Conservation (phyloP, 2,888 invertebrate genomes). For the Eupelmus urozonus region DNA sequence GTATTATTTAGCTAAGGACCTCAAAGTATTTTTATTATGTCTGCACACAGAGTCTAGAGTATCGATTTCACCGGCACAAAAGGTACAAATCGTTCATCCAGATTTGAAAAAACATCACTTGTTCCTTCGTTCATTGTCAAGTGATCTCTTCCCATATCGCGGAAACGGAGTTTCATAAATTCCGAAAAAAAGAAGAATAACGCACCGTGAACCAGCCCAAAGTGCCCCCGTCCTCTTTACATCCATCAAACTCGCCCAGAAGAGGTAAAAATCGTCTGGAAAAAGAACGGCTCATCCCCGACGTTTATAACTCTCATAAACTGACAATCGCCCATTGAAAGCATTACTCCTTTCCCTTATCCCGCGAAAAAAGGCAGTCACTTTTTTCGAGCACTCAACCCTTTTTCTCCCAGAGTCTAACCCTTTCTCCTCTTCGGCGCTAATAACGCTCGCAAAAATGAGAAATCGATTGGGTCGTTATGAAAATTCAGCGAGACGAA, state of each 20-base stretch:
- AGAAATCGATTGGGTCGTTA: conserved; percentile 59
- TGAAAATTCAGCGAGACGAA: conserved; percentile 58
- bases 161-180: conserved; percentile 43
- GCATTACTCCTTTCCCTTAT: conserved; percentile 15
- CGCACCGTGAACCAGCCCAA: conserved; percentile 20
- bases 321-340: conserved; percentile 11
- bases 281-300: conserved; percentile 37
- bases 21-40: too few species aligned
- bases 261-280: conserved; percentile 16
- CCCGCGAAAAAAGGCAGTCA: too few species aligned
- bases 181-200: conserved; percentile 31
- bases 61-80: background rate
- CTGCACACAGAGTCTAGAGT: too few species aligned
- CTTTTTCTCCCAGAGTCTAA: background rate
- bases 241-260: background rate
- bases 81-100: background rate
- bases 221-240: conserved; percentile 21
- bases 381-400: conserved; percentile 4
- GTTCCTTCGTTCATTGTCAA: conserved; percentile 20
- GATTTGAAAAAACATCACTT: background rate
- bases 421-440: conserved; percentile 8
- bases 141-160: background rate
- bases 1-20: too few species aligned
- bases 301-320: conserved; percentile 50
- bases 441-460: conserved; percentile 39